Conservation (phyloP, 2,113 vertebrate species). For the Phalacrocorax brasilianus region DNA sequence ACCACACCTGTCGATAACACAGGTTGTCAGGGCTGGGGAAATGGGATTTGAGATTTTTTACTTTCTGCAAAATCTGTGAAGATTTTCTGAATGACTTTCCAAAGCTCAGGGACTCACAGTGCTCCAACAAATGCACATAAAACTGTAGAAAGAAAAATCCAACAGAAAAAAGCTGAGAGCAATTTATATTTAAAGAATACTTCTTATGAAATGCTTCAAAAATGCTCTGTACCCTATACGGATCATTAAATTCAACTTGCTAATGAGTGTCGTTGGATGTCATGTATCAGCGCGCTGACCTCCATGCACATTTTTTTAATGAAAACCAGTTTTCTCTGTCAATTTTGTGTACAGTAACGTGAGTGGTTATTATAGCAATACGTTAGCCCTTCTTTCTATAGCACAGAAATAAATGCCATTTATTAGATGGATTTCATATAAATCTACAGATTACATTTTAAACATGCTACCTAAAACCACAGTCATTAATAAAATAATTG, state of each 20-base stretch:
- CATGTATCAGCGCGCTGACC: neutral
- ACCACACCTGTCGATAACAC: neutral
- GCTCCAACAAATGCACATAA: neutral
- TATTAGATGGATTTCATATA: neutral
- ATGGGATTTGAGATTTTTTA: neutral
- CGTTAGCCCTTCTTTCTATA: neutral
- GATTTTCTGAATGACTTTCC: neutral
- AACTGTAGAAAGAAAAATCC: neutral
- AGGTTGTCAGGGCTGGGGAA: neutral
- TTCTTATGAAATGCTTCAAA: neutral
- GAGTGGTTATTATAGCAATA: neutral
- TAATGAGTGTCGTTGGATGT: neutral
- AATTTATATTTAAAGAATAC: neutral
- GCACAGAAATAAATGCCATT: neutral
- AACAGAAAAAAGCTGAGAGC: neutral
- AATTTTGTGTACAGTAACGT: neutral
- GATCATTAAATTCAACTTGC: conserved; percentile 4
- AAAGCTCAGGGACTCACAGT: neutral
- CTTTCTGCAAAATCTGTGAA: neutral
- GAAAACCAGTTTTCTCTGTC: neutral
- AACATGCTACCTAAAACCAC: neutral
- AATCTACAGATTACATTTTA: neutral
- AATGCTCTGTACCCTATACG: neutral
- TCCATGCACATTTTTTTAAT: neutral
- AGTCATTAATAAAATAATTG: neutral